These are phyloP conservation scores for Acanthoscelides obtectus DNA, from an alignment of 2,888 invertebrate genomes.

Conservation along the genomic window DNA sequence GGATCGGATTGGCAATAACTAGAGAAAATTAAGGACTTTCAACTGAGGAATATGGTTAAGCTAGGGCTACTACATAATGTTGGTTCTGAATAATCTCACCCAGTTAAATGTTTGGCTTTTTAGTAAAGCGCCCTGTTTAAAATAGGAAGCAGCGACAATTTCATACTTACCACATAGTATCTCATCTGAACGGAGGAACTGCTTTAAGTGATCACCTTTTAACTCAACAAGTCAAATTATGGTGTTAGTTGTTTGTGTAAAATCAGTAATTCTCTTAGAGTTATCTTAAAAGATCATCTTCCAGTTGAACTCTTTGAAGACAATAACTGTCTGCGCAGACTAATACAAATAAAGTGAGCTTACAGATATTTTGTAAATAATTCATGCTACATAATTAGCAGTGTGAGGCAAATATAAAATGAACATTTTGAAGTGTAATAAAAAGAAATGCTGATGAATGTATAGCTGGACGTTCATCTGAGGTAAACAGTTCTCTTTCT, in stretches of 20 bases:
- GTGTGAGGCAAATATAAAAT: background rate
- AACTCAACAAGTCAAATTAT: background rate
- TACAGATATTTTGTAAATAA: background rate
- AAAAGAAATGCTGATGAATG: no score
- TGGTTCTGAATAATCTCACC: no score
- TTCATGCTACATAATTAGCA: background rate
- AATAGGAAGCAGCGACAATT: no score
- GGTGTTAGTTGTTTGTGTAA: background rate
- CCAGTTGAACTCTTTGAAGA: background rate
- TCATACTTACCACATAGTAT: background rate
- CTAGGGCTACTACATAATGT: no score
- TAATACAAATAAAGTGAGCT: background rate
- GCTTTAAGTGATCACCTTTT: background rate
- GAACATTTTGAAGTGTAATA: no score
- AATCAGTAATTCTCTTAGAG: background rate
- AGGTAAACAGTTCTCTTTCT: no score
- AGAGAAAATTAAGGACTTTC: no score
- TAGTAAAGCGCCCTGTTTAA: no score
- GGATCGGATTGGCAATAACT: no score
- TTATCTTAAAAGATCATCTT: background rate
- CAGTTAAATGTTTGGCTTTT: no score
- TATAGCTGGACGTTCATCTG: no score
- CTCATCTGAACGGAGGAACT: background rate
- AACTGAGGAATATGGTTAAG: no score
- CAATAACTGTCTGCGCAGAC: background rate